Evolutionary conservation across 1,140 invertebrate species (phyloP), one percentile per base, ranked within the genome.

Genomic region (Lucilia cuprina): DNA sequence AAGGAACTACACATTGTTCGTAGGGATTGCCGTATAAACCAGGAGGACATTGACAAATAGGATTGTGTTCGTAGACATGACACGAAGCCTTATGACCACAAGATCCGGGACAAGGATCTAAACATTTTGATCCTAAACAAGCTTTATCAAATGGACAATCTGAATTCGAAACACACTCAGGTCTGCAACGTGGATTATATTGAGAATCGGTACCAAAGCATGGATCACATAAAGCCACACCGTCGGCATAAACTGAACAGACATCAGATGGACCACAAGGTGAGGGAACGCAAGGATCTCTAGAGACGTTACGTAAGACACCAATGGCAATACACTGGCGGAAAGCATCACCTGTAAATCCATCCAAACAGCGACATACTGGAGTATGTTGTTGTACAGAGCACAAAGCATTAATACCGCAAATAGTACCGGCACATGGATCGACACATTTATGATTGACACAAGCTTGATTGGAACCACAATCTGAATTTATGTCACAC

Each of bases 21-120:
- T 95, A 96, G 7, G 97, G 96, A 93, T 97, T 96, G 86, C 97
- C 97, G 87, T 93, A 92, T 60, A 95, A 93, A 82, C 95, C 95
- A 41, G 92, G 87, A 78, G 93, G 94, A 90, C 96, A 97, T 30
- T 93, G 93, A 89, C 96, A 97, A 25, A 96, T 93, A 14, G 96
- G 95, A 84, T 94, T 93, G 87, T 97, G 96, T 83, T 94, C 93
- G 82, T 96, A 93, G 2, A 95, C 95, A 74, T 92, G 92, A 88
- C 97, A 98, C 77, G 94, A 90, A 60, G 96, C 95, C 88, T 96
- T 96, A 25, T 74, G 92, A 70, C 96, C 96, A 90, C 97, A 97
- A 0, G 96, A 95, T 50, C 96, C 96, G 25, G 94, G 94, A 87
- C 96, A 97, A 50, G 96, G 96, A 91, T 97, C 95, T 5, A 93